Conservation (phyloP, 2,888 invertebrate genomes). For the Lathronympha strigana region DNA sequence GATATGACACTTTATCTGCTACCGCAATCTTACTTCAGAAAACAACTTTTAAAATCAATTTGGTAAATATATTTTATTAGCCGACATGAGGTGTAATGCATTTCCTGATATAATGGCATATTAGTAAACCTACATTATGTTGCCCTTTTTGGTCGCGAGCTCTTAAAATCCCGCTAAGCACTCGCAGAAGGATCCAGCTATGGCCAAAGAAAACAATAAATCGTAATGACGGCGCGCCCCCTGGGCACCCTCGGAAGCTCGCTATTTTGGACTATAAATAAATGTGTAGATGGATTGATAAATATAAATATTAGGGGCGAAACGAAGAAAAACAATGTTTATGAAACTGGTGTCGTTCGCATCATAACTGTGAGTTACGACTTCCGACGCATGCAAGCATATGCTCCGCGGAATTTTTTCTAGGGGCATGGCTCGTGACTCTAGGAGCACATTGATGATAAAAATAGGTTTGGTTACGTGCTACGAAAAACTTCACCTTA, state of each 20-base stretch:
- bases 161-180: conserved; percentile 67
- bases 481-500: conserved; percentile 24
- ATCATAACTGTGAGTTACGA: conserved; percentile 84
- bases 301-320: conserved; percentile 84
- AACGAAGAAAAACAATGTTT: conserved; percentile 84
- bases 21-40: neutral
- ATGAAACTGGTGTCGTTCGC: conserved; percentile 84
- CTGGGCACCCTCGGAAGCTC: conserved; percentile 79
- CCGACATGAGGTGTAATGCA: neutral
- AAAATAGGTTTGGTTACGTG: conserved; percentile 56
- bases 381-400: conserved; percentile 81
- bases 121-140: conserved; percentile 32
- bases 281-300: conserved; percentile 85
- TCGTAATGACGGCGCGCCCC: conserved; percentile 79
- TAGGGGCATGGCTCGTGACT: conserved; percentile 44
- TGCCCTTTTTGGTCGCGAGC: conserved; percentile 37
- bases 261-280: conserved; percentile 83
- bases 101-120: conserved; percentile 12
- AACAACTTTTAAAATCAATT: too few species aligned
- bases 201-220: conserved; percentile 83
- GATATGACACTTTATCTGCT: neutral
- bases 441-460: conserved; percentile 53
- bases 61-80: neutral
- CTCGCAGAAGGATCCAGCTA: conserved; percentile 67
- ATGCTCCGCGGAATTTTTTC: conserved; percentile 80